Percentiles rank a stretch among this genome's conserved stretches.
These are phyloP conservation scores for Hermatobates lingyangjiaoensis DNA, from an alignment of 1,140 invertebrate genomes.

Conservation along the genomic window DNA sequence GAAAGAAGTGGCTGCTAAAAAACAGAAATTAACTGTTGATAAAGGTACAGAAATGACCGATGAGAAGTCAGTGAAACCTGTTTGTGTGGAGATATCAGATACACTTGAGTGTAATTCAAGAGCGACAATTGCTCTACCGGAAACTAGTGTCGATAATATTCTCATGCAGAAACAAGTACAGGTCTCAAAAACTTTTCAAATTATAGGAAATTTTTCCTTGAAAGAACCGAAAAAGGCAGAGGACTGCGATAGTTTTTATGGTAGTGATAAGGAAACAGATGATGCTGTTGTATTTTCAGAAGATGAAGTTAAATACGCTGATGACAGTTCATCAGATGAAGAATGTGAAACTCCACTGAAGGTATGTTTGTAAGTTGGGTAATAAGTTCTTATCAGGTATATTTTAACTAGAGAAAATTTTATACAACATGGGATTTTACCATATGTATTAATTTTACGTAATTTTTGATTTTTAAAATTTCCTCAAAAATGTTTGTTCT, in stretches of 20 bases:
- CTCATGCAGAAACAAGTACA: slow-evolving; percentile 19
- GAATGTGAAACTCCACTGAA: slow-evolving; percentile 22
- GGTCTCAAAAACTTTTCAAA: slow-evolving; percentile 20
- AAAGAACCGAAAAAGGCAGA: slow-evolving; percentile 21
- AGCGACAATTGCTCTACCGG: not conserved
- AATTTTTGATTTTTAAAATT: no score
- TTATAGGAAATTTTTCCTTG: slow-evolving; percentile 17
- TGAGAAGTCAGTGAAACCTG: slow-evolving; percentile 5
- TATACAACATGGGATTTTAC: no score
- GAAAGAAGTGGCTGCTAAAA: slow-evolving; percentile 18
- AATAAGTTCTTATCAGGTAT: no score
- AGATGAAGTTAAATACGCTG: slow-evolving; percentile 30
- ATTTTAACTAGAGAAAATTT: no score
- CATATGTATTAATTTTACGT: no score
- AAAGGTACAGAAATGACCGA: not conserved
- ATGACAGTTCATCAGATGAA: slow-evolving; percentile 19
- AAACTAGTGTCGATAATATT: slow-evolving; percentile 6
- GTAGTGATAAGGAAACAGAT: slow-evolving; percentile 40
- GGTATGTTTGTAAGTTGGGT: no score
- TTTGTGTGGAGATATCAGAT: slow-evolving; percentile 20
- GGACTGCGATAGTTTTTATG: slow-evolving; percentile 38
- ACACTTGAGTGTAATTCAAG: slow-evolving; percentile 12
- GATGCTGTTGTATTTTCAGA: slow-evolving; percentile 51
- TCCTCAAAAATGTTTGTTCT: no score
- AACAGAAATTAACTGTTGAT: slow-evolving; percentile 13